These are phyloP conservation scores for Hesperophylax magnus DNA, from an alignment of 1,140 invertebrate species.

Conservation along the genomic window DNA sequence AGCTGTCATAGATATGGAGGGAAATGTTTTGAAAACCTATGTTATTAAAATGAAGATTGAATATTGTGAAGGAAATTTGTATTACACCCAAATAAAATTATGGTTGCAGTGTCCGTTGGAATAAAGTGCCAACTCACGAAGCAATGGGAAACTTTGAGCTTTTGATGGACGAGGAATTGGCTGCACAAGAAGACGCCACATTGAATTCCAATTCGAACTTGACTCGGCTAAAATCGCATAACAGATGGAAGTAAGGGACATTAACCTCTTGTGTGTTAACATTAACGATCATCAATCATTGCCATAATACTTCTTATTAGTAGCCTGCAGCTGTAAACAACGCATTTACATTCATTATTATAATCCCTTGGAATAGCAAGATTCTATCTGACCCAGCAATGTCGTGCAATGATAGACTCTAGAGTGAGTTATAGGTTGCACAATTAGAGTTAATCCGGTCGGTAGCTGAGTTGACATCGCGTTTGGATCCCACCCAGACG, in stretches of 20 bases:
- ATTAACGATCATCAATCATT: conserved; percentile 3
- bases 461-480: no score
- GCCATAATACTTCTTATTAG: background rate
- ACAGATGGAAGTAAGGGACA: conserved; percentile 54
- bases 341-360: no score
- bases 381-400: no score
- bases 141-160: conserved; percentile 91
- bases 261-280: background rate
- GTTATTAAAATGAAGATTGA: no score
- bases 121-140: conserved; percentile 86
- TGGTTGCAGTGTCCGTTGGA: conserved; percentile 85
- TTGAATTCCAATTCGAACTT: conserved; percentile 26
- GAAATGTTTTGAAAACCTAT: no score
- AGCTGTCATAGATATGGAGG: no score
- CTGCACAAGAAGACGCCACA: conserved; percentile 70
- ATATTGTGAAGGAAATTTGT: no score
- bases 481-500: no score
- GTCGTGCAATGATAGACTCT: no score
- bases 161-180: conserved; percentile 87
- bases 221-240: conserved; percentile 51
- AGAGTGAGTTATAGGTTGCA: no score
- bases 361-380: no score
- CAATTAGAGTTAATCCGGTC: no score
- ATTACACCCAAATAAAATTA: background rate
- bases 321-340: background rate